phyloP scores from a whole-genome alignment of 2,797 vertebrate genomes.

The Melanotaenia parkinsoni region DNA sequence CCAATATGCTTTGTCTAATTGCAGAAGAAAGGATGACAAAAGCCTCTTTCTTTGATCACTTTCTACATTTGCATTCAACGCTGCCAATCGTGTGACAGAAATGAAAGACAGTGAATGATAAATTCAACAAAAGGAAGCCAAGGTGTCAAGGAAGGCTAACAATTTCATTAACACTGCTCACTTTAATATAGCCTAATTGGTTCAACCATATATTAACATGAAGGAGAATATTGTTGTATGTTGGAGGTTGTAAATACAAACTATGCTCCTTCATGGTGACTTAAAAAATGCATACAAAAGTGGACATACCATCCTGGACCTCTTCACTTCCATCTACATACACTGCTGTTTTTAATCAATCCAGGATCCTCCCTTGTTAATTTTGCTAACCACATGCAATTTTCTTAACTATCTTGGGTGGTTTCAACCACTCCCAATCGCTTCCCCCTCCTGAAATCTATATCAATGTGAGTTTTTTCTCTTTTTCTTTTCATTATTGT shows the following conservation, averaged over 20 bases:
- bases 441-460: constrained; percentile 42
- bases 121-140: constrained; percentile 1
- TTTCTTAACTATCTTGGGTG: constrained; percentile 69
- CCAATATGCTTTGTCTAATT: neutral
- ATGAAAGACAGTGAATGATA: constrained; percentile 3
- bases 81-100: neutral
- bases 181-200: neutral
- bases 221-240: too few relatives aligned
- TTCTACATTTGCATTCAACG: neutral
- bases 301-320: constrained; percentile 34
- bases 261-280: too few relatives aligned
- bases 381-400: constrained; percentile 73
- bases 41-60: neutral
- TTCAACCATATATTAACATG: too few relatives aligned
- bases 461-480: constrained; percentile 50
- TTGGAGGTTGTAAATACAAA: too few relatives aligned
- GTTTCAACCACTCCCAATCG: constrained; percentile 56
- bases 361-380: constrained; percentile 62
- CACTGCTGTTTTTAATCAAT: constrained; percentile 74
- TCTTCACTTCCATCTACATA: constrained; percentile 50
- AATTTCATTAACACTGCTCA: neutral
- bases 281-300: too few relatives aligned
- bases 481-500: constrained; percentile 29
- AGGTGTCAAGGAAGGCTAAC: neutral
- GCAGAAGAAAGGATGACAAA: constrained; percentile 1